Base-by-base conservation (phyloP, 2,113 vertebrate species). In the Balaeniceps rex region DNA sequence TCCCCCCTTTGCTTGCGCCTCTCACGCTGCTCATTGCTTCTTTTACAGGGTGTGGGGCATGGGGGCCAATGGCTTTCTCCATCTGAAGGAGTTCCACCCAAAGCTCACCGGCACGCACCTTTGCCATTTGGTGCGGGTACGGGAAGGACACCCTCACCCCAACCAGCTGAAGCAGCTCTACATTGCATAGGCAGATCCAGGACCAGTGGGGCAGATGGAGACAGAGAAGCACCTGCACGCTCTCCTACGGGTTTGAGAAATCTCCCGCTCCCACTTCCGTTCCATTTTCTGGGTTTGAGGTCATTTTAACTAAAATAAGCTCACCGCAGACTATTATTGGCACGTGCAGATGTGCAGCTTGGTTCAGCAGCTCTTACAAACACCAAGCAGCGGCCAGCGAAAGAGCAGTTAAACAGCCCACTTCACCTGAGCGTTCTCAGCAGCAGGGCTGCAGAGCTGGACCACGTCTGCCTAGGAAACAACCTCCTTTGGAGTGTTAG, bases 311-410 rank as follows among this genome's bases (percentile, higher is more conserved):
- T 4, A 19, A 79, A 34, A 40, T 40, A 40, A 90, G 8, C 65
- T 82, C 40, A 1, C 24, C 0, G 0, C 1, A 28, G 80, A 11
- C 14, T 13, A 2, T 21, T 75, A 22, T 1, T 72, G 69, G 64
- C 13, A 13, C 0, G 6, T 28, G 55, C 68, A 83, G 40, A 19
- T 74, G 8, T 15, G 3, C 31, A 57, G 61, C 44, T 74, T 11
- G 34, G 19, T 23, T 21, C 78, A 61, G 65, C 77, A 88, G 66
- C 90, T 40, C 82, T 63, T 44, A 5, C 11, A 31, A 49, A 49
- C 52, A 31, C 36, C 2, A 6, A 54, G 44, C 71, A 83, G 68
- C 47, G 80, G 64, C 36, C 88, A 83, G 64, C 16, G 64, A 46
- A 51, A 4, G 7, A 82, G 57, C 52, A 54, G 23, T 14, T 12